Evolutionary conservation across 2,797 vertebrate species (phyloP).

Genomic region (Ctenopoma multispine): DNA sequence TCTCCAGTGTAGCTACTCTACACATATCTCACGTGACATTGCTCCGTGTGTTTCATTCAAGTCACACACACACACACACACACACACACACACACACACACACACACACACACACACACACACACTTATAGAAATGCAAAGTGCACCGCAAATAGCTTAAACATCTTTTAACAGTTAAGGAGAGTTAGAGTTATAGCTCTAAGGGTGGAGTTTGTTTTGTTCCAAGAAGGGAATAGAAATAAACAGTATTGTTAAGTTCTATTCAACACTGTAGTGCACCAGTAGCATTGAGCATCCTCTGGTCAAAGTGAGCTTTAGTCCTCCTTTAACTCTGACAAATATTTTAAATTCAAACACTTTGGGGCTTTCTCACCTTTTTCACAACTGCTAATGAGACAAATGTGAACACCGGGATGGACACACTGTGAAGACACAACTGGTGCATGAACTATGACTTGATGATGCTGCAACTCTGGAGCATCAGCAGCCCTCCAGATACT

Average conservation of each 20-base stretch:
- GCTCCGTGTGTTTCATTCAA: neutral
- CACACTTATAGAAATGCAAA: slow-evolving; percentile 4
- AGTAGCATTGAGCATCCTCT: slow-evolving; percentile 8
- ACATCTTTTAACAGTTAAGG: neutral
- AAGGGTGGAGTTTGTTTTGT: slow-evolving; percentile 8
- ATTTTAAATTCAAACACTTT: slow-evolving; percentile 35
- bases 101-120: neutral
- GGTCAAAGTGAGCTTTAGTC: slow-evolving; percentile 1
- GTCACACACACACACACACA: neutral
- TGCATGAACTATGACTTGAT: slow-evolving; percentile 24
- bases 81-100: neutral
- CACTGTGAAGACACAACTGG: slow-evolving; percentile 33
- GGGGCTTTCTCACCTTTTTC: slow-evolving; percentile 27
- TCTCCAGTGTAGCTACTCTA: slow-evolving; percentile 25
- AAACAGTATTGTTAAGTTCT: slow-evolving; percentile 1
- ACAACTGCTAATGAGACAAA: slow-evolving; percentile 22
- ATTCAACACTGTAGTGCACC: slow-evolving; percentile 42
- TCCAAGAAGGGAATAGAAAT: neutral
- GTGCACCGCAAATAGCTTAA: slow-evolving; percentile 21
- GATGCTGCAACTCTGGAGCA: slow-evolving; percentile 10
- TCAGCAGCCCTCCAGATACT: slow-evolving; percentile 11
- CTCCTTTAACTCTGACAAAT: slow-evolving; percentile 29
- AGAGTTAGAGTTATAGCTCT: neutral
- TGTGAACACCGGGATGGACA: slow-evolving; percentile 52
- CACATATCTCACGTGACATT: slow-evolving; percentile 5